phyloP scores from a whole-genome alignment of 1,140 invertebrate species.

The Drosophila setifemur region DNA sequence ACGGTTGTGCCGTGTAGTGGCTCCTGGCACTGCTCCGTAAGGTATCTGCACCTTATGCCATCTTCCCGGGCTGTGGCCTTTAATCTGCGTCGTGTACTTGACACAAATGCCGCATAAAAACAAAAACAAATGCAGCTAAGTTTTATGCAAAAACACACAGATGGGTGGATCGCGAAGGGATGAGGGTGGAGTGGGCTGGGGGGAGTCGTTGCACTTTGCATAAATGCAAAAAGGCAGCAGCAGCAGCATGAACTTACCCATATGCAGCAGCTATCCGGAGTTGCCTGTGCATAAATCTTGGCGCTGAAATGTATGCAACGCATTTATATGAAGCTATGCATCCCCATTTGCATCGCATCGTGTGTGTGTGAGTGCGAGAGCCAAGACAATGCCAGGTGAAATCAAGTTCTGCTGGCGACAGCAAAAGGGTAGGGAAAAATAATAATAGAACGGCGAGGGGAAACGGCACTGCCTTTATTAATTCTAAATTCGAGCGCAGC shows the following conservation, averaged over 20 bases:
- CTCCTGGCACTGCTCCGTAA: no score
- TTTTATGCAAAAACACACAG: slow-evolving; percentile 56
- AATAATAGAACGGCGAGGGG: slow-evolving; percentile 8
- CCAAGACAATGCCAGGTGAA: slow-evolving; percentile 69
- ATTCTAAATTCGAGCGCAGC: slow-evolving; percentile 67
- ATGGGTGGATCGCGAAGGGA: no score
- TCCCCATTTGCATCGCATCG: slow-evolving; percentile 3
- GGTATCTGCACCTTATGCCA: slow-evolving; percentile 55
- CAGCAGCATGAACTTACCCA: slow-evolving; percentile 49
- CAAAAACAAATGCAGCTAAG: slow-evolving; percentile 57
- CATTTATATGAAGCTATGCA: slow-evolving; percentile 56
- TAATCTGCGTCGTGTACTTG: slow-evolving; percentile 78
- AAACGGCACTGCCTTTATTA: slow-evolving; percentile 56
- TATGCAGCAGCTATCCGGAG: slow-evolving; percentile 53
- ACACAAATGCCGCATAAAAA: slow-evolving; percentile 74
- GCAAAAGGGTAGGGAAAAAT: slow-evolving; percentile 20
- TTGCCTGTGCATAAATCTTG: slow-evolving; percentile 70
- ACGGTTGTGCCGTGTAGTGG: no score
- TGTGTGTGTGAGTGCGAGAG: slow-evolving; percentile 1
- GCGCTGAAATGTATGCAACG: slow-evolving; percentile 73
- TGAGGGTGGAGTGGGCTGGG: not conserved
- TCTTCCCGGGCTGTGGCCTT: slow-evolving; percentile 71
- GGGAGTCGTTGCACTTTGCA: slow-evolving; percentile 55
- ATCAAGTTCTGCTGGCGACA: slow-evolving; percentile 60
- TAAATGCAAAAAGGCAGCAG: slow-evolving; percentile 54